Evolutionary conservation across 2,797 vertebrate species (phyloP), one percentile per base, ranked within the genome.

Genomic region (Eulemur mongoz): DNA sequence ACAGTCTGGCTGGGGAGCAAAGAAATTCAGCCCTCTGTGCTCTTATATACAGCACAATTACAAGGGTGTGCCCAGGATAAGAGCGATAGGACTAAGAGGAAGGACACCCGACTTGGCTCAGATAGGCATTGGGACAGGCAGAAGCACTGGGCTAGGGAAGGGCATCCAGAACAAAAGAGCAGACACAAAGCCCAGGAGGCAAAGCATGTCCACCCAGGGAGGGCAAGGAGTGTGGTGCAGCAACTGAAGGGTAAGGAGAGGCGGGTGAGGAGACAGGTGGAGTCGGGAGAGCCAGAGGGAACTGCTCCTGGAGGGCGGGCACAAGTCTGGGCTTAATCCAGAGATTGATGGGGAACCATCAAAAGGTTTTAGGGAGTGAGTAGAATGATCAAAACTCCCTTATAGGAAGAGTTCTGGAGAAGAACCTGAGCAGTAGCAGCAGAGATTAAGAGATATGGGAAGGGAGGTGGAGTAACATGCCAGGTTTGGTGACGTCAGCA

Each of bases 241-340:
- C 45, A 23, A 14, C 0, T 18, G 35, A 50, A 43, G 69, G 57
- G 63, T 45, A 70, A 43, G 50, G 45, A 23, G n/a, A 11, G 12
- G 15, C 27, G 10, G 5, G 35, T 0, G 0, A 50, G 17, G 65
- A 73, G 59, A 17, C 0, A 2, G 35, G 70, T 45, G 35, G 15
- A 43, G 40, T 30, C 0, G 6, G 35, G 27, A 35, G 1, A 4
- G 25, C 2, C 20, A 65, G 23, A 20, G 27, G 18, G 14, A 25
- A n/a, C 12, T n/a, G 63, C 18, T 48, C 59, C 76, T 40, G 40
- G 48, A 75, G 2, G 13, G 40, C 1, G 17, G 38, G 38, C 10
- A 15, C 27, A 54, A 67, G 45, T 14, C 4, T 22, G 43, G 67
- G 65, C n/a, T 50, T 35, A 35, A 48, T 32, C n/a, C 27, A 32